phyloP scores from a whole-genome alignment of 2,888 invertebrate species.

The Dryomyza anilis region DNA sequence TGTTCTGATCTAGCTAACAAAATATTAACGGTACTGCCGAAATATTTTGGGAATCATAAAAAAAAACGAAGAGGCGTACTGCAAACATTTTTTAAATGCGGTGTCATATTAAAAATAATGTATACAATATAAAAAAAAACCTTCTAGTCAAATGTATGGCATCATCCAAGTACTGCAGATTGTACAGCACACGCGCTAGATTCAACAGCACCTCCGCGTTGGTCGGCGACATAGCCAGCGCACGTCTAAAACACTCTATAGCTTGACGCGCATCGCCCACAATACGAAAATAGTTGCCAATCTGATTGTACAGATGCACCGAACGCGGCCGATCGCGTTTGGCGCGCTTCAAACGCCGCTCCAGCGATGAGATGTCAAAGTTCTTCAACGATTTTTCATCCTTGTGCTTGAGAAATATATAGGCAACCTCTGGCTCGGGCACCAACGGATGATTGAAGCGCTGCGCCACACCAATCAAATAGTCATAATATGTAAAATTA shows the following conservation, averaged over 20 bases:
- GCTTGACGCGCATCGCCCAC: conserved; percentile 86
- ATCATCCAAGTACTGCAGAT: conserved; percentile 86
- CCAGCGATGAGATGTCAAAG: conserved; percentile 76
- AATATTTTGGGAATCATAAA: background rate
- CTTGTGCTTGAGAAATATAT: conserved; percentile 72
- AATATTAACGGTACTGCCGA: background rate
- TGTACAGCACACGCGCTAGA: conserved; percentile 82
- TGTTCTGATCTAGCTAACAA: too few species aligned
- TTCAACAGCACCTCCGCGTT: conserved; percentile 86
- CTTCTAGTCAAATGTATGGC: conserved; percentile 85
- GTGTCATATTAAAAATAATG: too few species aligned
- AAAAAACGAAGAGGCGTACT: too few species aligned
- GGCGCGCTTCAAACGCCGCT: conserved; percentile 75
- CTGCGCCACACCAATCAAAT: conserved; percentile 83
- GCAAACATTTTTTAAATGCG: too few species aligned
- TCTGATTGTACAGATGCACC: conserved; percentile 81
- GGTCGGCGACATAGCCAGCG: conserved; percentile 82
- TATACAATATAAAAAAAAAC: conserved; percentile 28
- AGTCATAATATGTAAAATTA: conserved; percentile 88
- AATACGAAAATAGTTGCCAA: conserved; percentile 90
- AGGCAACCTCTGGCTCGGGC: conserved; percentile 82
- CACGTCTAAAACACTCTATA: conserved; percentile 87
- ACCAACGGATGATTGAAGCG: conserved; percentile 81
- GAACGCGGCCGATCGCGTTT: conserved; percentile 80
- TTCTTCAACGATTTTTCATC: conserved; percentile 66